Conservation (phyloP, 2,797 vertebrate species). For the Heliangelus exortis region DNA sequence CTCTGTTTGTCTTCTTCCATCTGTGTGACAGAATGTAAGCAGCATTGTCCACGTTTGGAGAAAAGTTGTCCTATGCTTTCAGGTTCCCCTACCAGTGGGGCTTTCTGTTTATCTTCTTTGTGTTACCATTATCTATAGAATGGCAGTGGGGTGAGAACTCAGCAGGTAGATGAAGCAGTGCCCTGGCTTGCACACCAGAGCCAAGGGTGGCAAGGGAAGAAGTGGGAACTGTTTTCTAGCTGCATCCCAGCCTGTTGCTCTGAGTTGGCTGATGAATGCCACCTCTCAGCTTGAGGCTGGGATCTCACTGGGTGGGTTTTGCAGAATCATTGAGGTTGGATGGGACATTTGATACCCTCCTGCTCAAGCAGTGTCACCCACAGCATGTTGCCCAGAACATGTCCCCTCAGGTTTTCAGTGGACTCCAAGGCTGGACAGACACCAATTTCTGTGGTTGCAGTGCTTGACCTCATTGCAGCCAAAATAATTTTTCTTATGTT, state of each 20-base stretch:
- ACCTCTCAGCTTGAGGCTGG: background rate
- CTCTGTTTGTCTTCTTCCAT: background rate
- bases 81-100: background rate
- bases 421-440: background rate
- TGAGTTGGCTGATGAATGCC: background rate
- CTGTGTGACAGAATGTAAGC: background rate
- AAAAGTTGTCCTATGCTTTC: background rate
- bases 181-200: background rate
- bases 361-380: background rate
- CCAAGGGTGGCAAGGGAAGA: background rate
- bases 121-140: background rate
- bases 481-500: background rate
- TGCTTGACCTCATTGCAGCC: background rate
- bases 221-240: background rate
- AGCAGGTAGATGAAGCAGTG: background rate
- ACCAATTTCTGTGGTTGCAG: background rate
- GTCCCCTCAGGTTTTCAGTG: background rate
- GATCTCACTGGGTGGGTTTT: background rate
- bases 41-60: background rate
- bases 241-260: background rate
- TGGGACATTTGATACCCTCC: background rate
- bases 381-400: background rate
- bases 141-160: background rate
- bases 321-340: background rate
- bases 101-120: background rate